Percentiles rank a stretch among this genome's conserved stretches.
These are phyloP conservation scores for Meloidogyne floridensis DNA, from an alignment of 1,140 invertebrate species.

Conservation along the genomic window DNA sequence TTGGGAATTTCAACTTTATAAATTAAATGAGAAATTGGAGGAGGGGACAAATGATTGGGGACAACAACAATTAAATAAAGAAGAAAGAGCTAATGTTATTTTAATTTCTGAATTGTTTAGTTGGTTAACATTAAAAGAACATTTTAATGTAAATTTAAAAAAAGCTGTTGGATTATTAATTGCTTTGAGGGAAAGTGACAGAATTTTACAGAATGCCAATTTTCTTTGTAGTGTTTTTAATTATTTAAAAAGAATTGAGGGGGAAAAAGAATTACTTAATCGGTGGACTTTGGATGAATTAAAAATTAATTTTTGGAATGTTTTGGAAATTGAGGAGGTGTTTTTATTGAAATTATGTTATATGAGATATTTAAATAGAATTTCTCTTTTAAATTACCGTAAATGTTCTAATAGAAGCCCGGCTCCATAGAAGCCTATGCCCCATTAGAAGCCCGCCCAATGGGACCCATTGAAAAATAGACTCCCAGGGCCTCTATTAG, in stretches of 20 bases:
- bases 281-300: not conserved
- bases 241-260: not conserved
- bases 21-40: not conserved
- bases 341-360: not conserved
- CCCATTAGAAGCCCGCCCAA: no score
- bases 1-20: conserved; percentile 9
- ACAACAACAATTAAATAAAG: conserved; percentile 7
- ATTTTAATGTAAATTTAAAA: not conserved
- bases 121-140: conserved; percentile 3
- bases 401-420: no score
- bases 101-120: conserved; percentile 4
- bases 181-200: not conserved
- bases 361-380: no score
- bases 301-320: not conserved
- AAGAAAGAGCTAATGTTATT: conserved; percentile 6
- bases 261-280: not conserved
- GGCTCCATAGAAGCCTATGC: no score
- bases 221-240: not conserved
- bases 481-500: no score
- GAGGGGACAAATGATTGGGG: not conserved
- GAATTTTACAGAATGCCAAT: not conserved
- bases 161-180: conserved; percentile 1
- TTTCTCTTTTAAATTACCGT: no score
- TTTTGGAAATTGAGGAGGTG: not conserved
- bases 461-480: no score